Conservation (phyloP, 1,140 invertebrate species). For the Mizuhopecten yessoensis region DNA sequence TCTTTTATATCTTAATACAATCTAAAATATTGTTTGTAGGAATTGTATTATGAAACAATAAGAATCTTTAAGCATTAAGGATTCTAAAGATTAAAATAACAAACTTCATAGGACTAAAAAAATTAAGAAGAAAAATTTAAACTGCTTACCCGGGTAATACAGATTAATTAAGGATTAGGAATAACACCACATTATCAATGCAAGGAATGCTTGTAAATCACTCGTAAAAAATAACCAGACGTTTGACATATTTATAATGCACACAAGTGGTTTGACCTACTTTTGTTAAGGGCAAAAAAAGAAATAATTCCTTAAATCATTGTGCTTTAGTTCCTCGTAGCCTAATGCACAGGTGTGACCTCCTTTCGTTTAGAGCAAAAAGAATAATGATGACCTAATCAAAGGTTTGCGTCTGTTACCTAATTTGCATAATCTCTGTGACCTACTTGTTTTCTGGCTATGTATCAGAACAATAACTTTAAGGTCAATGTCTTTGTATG, state of each 20-base stretch:
- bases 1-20: background rate
- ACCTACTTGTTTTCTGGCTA: background rate
- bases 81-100: constrained; percentile 1
- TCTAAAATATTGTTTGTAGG: background rate
- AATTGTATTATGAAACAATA: background rate
- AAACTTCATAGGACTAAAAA: background rate
- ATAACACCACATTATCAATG: background rate
- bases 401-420: background rate
- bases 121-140: background rate
- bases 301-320: no score
- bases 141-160: background rate
- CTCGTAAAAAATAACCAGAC: background rate
- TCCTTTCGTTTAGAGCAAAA: no score
- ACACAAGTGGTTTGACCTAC: no score
- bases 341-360: background rate
- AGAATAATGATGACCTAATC: no score
- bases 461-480: no score
- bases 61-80: background rate
- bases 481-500: no score
- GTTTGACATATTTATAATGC: background rate
- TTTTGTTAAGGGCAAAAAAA: background rate
- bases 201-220: background rate
- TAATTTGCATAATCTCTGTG: background rate
- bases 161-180: background rate
- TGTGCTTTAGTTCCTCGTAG: no score